Evolutionary conservation across 2,113 vertebrate genomes (phyloP), one percentile per base, ranked within the genome.

Genomic region (Tricholaema leucomelas): DNA sequence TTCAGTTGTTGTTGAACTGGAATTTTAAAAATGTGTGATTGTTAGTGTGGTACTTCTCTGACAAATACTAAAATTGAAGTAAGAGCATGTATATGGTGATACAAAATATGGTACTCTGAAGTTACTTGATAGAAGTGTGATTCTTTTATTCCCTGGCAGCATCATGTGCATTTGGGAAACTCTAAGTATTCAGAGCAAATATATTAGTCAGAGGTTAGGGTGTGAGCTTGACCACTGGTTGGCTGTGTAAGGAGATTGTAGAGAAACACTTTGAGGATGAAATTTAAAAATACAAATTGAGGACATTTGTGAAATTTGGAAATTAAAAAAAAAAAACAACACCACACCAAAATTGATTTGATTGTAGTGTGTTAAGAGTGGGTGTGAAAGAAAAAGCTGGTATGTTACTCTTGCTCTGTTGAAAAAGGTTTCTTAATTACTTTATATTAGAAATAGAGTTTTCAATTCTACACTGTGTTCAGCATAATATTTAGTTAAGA

Each of bases 1-100:
- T 95, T 94, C 81, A 95, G 79, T 96, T 95, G 76, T 83, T 88
- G 63, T 88, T 91, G 85, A 93, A 93, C 94, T 91, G 91, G 54
- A 78, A 88, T 92, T 95, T 91, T 75, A 54, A 87, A 95, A 85
- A 75, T 54, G 86, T 92, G 92, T 95, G 80, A 77, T 85, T 91
- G 66, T 77, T 91, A 81, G 77, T 95, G 63, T 86, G 69, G 81
- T 93, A 90, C 73, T 93, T 94, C 46, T 93, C 66, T 92, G 83
- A 95, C 77, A 91, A 88, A 92, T 90, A 95, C 82, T 46, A 25
- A 83, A 73, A 83, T 64, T 85, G 74, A 92, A 92, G 63, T 83
- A 69, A 67, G 74, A 87, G 66, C 67, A 72, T 92, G 58, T 61
- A 36, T 48, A 72, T 84, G 80, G 61, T 46, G 80, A 78, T 79